Evolutionary conservation across 2,113 vertebrate species (phyloP).

Genomic region (Caloenas nicobarica): DNA sequence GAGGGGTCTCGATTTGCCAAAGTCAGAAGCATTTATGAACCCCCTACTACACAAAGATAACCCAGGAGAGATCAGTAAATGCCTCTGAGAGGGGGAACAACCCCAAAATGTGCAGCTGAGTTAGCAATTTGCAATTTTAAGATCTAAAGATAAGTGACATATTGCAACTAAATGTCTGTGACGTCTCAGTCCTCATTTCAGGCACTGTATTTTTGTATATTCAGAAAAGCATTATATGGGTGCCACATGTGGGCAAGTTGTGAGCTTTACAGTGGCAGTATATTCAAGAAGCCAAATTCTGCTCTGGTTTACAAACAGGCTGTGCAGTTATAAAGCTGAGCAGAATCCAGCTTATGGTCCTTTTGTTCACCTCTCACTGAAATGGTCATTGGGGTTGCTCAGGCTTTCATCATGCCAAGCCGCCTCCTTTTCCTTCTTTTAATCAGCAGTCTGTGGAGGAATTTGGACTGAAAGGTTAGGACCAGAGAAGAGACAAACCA

Average conservation of each 20-base stretch:
- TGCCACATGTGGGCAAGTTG: accelerated
- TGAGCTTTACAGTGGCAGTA: not conserved
- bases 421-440: not conserved
- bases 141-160: not conserved
- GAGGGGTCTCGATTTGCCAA: not conserved
- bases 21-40: not conserved
- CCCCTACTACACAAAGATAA: not conserved
- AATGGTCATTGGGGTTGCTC: not conserved
- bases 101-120: not conserved
- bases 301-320: not conserved
- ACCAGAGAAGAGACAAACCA: not conserved
- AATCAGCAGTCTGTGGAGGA: not conserved
- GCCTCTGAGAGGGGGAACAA: not conserved
- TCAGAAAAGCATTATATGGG: accelerated
- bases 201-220: not conserved
- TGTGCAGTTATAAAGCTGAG: not conserved
- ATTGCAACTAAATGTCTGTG: not conserved
- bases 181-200: not conserved
- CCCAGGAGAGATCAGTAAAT: not conserved
- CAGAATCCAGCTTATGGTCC: not conserved
- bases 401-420: not conserved
- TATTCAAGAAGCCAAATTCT: not conserved
- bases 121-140: not conserved
- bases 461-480: not conserved
- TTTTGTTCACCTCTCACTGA: not conserved